Evolutionary conservation across 1,140 invertebrate genomes (phyloP), one percentile per base, ranked within the genome.

Genomic region (Dinoponera quadriceps): DNA sequence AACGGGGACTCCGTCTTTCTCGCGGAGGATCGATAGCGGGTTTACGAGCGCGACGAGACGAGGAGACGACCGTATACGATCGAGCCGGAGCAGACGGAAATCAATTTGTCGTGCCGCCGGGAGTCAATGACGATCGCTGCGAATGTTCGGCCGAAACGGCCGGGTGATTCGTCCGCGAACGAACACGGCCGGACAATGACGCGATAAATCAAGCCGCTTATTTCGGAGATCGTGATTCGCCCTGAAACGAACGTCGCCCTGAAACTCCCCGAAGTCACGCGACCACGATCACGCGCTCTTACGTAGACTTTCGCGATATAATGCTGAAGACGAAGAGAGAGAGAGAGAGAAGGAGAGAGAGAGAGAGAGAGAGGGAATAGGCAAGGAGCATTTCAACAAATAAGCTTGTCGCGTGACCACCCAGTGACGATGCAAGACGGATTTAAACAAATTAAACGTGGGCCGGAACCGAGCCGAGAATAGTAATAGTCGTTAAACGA

Each of bases 121-220:
- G 57, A 54, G 27, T 18, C 65, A 65, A 44, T 22, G 65, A 49
- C 62, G 55, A 69, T 33, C 54, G 60, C 29, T 48, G 44, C 38
- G 55, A 62, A 48, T 29, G 65, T 38, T 18, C 22, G 22, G 4
- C n/a, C 20, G 22, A 29, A 73, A 55, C 20, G 25, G 27, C n/a
- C 27, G 25, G 33, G 11, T 60, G 72, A 77, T 59, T 65, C 48
- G 48, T 14, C 13, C 38, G 33, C 33, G 62, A 59, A 54, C 29
- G n/a, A 55, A 44, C 63, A 25, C 48, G n/a, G 9, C 22, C 68
- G 38, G 65, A 69, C 75, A 69, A 80, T 25, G 65, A 20, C 33
- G 75, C 75, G 51, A 69, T 80, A 80, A 80, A 80, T 69, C 75
- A 80, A 57, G 51, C 33, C 25, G 65, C 22, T 80, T 69, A 80